phyloP scores from a whole-genome alignment of 1,140 invertebrate species.

The Drosophila navojoa region DNA sequence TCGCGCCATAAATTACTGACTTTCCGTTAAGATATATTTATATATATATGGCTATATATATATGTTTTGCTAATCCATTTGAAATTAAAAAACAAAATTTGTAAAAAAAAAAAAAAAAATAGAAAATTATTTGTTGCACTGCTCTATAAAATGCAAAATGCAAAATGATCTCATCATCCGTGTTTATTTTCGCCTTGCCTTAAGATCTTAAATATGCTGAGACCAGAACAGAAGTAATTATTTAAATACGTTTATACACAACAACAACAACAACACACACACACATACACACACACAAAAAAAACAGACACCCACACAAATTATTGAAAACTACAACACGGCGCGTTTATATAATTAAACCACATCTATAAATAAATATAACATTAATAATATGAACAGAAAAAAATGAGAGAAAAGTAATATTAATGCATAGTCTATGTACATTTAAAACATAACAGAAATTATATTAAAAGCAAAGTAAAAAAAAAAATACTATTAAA shows the following conservation, averaged over 20 bases:
- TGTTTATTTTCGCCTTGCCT: conserved; percentile 83
- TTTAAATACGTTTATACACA: conserved; percentile 28
- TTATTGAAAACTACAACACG: conserved; percentile 57
- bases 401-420: conserved; percentile 52
- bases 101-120: conserved; percentile 44
- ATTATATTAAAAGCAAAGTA: conserved; percentile 69
- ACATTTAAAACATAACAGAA: conserved; percentile 78
- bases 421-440: conserved; percentile 79
- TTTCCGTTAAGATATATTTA: conserved; percentile 35
- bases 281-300: background rate
- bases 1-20: conserved; percentile 73
- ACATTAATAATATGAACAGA: conserved; percentile 29
- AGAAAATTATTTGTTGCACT: conserved; percentile 52
- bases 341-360: conserved; percentile 60
- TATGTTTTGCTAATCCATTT: conserved; percentile 4
- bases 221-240: conserved; percentile 50
- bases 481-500: conserved; percentile 64
- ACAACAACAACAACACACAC: background rate
- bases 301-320: conserved; percentile 14
- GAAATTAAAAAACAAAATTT: conserved; percentile 27
- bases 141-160: conserved; percentile 74
- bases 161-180: conserved; percentile 84
- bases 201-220: conserved; percentile 60
- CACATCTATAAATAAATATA: conserved; percentile 69
- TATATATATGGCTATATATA: conserved; percentile 10